Conservation (phyloP, 92 coral and sea anemone genomes). For the Palythoa caribaeorum region DNA sequence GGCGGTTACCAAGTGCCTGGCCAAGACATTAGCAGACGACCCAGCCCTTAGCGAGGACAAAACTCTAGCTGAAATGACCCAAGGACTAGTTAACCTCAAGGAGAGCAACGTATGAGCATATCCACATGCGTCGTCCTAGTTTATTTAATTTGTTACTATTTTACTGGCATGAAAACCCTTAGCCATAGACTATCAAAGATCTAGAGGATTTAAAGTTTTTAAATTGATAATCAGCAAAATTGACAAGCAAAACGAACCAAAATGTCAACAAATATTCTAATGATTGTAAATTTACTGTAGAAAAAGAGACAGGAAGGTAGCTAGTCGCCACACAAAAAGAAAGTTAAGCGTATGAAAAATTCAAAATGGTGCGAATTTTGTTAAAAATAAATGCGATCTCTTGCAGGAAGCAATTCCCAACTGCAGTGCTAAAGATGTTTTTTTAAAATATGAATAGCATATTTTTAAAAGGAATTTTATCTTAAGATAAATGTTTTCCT, state of each 20-base stretch:
- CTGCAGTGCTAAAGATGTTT: not conserved
- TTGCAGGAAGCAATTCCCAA: not conserved
- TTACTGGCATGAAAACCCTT: not conserved
- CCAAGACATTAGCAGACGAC: slow-evolving; percentile 93
- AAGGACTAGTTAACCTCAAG: slow-evolving; percentile 91
- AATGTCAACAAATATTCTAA: not conserved
- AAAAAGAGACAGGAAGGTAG: not conserved
- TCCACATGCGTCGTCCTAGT: not conserved
- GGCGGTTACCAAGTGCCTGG: slow-evolving; percentile 98
- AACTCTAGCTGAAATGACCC: slow-evolving; percentile 89
- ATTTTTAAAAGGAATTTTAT: slow-evolving; percentile 24
- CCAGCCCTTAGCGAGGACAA: slow-evolving; percentile 92
- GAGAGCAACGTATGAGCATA: slow-evolving; percentile 89
- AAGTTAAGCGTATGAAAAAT: not conserved
- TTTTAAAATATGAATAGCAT: slow-evolving; percentile 17
- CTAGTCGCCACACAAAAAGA: not conserved
- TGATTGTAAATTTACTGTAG: not conserved
- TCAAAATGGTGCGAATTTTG: not conserved
- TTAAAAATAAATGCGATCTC: not conserved
- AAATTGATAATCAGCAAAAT: not conserved
- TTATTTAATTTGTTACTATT: not conserved
- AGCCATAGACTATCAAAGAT: not conserved
- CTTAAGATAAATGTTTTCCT: slow-evolving; percentile 1
- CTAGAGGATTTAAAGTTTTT: not conserved
- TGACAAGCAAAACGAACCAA: not conserved